Evolutionary conservation across 1,140 invertebrate genomes (phyloP).

Genomic region (Adoxophyes honmai): DNA sequence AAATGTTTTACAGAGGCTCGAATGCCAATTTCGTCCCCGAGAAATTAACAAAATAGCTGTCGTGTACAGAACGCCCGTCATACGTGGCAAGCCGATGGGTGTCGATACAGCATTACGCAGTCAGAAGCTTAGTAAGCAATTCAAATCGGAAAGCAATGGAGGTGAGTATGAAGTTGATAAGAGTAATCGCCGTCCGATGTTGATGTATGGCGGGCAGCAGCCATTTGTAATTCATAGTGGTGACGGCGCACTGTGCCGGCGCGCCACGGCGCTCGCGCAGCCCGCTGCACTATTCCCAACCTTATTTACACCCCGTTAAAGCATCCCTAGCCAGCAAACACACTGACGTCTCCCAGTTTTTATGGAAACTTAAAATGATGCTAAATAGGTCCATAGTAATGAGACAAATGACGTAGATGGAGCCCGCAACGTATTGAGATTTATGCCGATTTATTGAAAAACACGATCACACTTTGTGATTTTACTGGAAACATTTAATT

Average conservation of each 20-base stretch:
- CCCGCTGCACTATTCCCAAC: neutral
- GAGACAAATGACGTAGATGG: slow-evolving; percentile 7
- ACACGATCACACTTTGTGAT: slow-evolving; percentile 12
- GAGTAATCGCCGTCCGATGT: neutral
- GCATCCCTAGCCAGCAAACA: neutral
- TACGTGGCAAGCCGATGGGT: too few relatives aligned
- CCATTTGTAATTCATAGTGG: slow-evolving; percentile 14
- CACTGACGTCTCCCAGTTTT: neutral
- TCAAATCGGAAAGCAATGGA: slow-evolving; percentile 10
- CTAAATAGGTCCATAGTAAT: slow-evolving; percentile 13
- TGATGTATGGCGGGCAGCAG: neutral
- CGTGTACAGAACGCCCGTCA: too few relatives aligned
- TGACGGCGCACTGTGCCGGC: neutral
- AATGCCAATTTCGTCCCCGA: too few relatives aligned
- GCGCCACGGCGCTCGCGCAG: too few relatives aligned
- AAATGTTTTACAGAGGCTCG: too few relatives aligned
- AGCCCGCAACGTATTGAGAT: neutral
- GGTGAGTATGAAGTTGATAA: slow-evolving; percentile 11
- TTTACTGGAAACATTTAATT: slow-evolving; percentile 6
- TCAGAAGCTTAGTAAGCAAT: neutral
- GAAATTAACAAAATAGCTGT: too few relatives aligned
- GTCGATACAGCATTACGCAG: too few relatives aligned
- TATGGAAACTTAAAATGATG: slow-evolving; percentile 15
- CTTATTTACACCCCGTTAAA: neutral
- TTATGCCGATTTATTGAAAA: slow-evolving; percentile 14